A percentile compares a stretch with the other conserved stretches of the same genome.
Conservation (phyloP, 2,888 invertebrate genomes). For the Corbicula japonica region DNA sequence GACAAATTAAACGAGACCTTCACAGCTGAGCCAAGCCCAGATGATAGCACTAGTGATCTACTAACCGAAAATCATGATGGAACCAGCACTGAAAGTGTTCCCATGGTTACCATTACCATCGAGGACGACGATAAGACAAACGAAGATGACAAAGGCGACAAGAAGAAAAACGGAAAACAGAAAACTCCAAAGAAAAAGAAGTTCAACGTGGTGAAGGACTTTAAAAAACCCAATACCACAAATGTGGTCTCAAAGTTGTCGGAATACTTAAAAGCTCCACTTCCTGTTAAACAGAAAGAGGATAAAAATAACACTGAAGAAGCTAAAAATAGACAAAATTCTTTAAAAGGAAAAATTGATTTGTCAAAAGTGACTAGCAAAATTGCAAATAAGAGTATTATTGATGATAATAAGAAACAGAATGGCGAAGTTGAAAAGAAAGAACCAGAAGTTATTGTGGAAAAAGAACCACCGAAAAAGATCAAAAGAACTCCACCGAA, state of each 20-base stretch:
- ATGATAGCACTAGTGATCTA: slow-evolving; percentile 18
- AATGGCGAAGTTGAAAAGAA: slow-evolving; percentile 52
- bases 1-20: slow-evolving; percentile 22
- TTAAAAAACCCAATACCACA: slow-evolving; percentile 78
- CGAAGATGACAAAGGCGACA: slow-evolving; percentile 48
- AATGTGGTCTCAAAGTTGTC: slow-evolving; percentile 79
- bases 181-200: slow-evolving; percentile 62
- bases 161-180: slow-evolving; percentile 66
- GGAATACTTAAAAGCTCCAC: slow-evolving; percentile 79
- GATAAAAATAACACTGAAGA: slow-evolving; percentile 73
- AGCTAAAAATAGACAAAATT: slow-evolving; percentile 73
- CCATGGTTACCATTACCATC: slow-evolving; percentile 58
- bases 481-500: slow-evolving; percentile 81
- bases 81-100: slow-evolving; percentile 41
- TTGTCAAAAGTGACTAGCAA: slow-evolving; percentile 68
- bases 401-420: slow-evolving; percentile 58
- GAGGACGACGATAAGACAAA: slow-evolving; percentile 52
- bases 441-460: slow-evolving; percentile 64
- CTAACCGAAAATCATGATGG: slow-evolving; percentile 39
- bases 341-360: slow-evolving; percentile 58
- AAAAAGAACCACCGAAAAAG: slow-evolving; percentile 76
- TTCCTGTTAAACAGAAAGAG: slow-evolving; percentile 75
- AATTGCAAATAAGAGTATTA: slow-evolving; percentile 58
- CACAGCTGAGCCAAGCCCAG: slow-evolving; percentile 8
- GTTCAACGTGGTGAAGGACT: slow-evolving; percentile 68